A percentile compares a stretch with the other conserved stretches of the same genome.
These are phyloP conservation scores for Panurus biarmicus DNA, from an alignment of 2,113 vertebrate species.

Conservation along the genomic window DNA sequence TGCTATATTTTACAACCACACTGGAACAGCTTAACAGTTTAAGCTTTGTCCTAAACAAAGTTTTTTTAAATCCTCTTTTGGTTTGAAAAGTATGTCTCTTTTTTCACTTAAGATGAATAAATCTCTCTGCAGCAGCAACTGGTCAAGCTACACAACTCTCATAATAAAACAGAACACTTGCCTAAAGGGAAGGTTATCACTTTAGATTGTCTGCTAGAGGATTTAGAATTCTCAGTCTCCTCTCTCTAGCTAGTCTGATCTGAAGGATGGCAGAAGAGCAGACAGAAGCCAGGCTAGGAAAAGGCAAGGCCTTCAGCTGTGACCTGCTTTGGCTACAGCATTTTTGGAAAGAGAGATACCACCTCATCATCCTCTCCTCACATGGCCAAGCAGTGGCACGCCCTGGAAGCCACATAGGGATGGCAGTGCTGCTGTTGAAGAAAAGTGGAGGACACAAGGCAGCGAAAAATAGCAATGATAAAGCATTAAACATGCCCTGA, in stretches of 20 bases:
- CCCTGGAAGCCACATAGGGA: fast-evolving
- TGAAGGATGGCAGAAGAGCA: not conserved
- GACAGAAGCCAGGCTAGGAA: not conserved
- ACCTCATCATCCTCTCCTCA: not conserved
- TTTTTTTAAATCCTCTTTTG: not conserved
- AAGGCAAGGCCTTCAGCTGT: not conserved
- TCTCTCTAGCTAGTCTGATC: not conserved
- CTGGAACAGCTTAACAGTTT: not conserved
- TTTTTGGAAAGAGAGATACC: not conserved
- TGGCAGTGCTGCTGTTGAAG: not conserved
- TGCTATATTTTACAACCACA: not conserved
- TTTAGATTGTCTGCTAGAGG: not conserved
- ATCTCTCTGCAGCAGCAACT: not conserved
- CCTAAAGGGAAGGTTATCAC: not conserved
- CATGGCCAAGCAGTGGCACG: not conserved
- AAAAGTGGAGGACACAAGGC: not conserved
- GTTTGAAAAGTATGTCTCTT: not conserved
- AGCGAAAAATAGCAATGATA: not conserved
- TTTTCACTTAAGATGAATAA: not conserved
- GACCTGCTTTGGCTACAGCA: not conserved
- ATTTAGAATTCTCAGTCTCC: not conserved
- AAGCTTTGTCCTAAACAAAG: not conserved
- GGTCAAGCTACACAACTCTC: not conserved
- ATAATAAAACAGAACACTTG: not conserved
- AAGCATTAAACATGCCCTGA: not conserved